Conservation (phyloP, 2,113 vertebrate species). For the Mus musculus region GRCm39 chr12:74101001-74101500, state of each 20-base stretch:
- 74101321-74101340: neutral
- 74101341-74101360: neutral
- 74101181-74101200: neutral
- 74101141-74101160: neutral
- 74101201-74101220: neutral
- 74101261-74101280: neutral
- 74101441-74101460: neutral
- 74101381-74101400: neutral
- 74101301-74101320: neutral
- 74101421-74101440: neutral
- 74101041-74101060: neutral
- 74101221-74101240: neutral
- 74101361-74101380: neutral
- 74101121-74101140: neutral
- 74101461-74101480: neutral
- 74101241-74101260: neutral
- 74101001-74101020: neutral
- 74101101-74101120: neutral
- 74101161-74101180: neutral
- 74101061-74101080: neutral
- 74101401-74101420: neutral
- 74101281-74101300: neutral
- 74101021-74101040: neutral
- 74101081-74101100: neutral
- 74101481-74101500: neutral